phyloP scores from a whole-genome alignment of 2,888 invertebrate species.

The Aromia moschata region DNA sequence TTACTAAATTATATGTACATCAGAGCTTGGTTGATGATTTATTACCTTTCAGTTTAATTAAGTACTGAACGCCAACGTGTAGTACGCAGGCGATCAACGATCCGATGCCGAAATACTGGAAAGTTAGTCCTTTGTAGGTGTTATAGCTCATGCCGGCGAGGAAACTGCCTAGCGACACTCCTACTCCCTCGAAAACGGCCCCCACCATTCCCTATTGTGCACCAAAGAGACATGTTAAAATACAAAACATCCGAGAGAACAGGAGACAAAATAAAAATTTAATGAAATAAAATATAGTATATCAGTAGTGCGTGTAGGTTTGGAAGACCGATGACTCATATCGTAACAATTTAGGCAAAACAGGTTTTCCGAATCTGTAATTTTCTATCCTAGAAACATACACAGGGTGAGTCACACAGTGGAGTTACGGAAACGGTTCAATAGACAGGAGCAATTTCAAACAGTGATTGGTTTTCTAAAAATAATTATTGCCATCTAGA shows the following conservation, averaged over 20 bases:
- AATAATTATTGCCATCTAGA: too few relatives aligned
- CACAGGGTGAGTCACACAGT: too few relatives aligned
- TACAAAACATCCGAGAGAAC: too few relatives aligned
- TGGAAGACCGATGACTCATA: not conserved
- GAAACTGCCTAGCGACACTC: conserved; percentile 81
- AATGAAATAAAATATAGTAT: too few relatives aligned
- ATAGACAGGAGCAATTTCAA: too few relatives aligned
- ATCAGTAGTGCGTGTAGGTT: not conserved
- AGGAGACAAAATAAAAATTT: conserved; percentile 45
- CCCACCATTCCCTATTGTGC: conserved; percentile 88
- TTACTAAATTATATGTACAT: not conserved
- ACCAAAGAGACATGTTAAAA: too few relatives aligned
- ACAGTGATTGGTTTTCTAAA: too few relatives aligned
- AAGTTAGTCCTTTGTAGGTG: conserved; percentile 72
- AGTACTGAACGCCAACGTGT: conserved; percentile 67
- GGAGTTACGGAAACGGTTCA: too few relatives aligned
- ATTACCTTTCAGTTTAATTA: conserved; percentile 46
- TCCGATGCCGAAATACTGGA: conserved; percentile 76
- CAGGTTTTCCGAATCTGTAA: too few relatives aligned
- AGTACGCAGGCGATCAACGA: conserved; percentile 70
- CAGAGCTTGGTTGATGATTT: conserved; percentile 3
- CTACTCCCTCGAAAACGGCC: conserved; percentile 87
- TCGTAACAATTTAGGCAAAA: not conserved
- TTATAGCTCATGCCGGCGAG: conserved; percentile 77
- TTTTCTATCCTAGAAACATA: too few relatives aligned